phyloP scores from a whole-genome alignment of 2,888 invertebrate species.

The Athetis lepigone region DNA sequence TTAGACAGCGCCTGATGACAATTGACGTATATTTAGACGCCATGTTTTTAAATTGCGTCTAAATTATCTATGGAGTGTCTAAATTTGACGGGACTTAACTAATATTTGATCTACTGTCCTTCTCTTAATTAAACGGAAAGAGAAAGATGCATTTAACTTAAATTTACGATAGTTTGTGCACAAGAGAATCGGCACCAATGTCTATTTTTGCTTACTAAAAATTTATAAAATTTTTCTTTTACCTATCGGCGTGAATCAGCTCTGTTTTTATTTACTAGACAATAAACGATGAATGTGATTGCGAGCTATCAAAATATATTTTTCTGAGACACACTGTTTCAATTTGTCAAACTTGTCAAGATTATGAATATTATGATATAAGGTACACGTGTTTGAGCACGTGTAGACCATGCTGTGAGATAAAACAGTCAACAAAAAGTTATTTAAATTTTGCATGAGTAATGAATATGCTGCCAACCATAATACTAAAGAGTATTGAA shows the following conservation, averaged over 20 bases:
- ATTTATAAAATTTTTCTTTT: too few species aligned
- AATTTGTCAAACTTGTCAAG: constrained; percentile 15
- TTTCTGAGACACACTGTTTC: constrained; percentile 9
- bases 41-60: too few species aligned
- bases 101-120: too few species aligned
- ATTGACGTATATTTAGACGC: too few species aligned
- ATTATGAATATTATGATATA: constrained; percentile 16
- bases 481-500: constrained; percentile 32
- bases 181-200: too few species aligned
- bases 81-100: too few species aligned
- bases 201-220: neutral
- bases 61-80: too few species aligned
- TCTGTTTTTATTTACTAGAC: constrained; percentile 26
- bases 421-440: constrained; percentile 44
- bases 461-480: constrained; percentile 26
- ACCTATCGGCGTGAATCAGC: neutral
- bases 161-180: too few species aligned
- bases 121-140: too few species aligned
- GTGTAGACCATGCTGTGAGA: constrained; percentile 30
- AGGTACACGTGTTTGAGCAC: constrained; percentile 35
- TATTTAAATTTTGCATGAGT: constrained; percentile 43
- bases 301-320: constrained; percentile 4
- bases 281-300: constrained; percentile 6
- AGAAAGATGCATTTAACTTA: too few species aligned
- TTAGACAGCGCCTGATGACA: too few species aligned